Base-by-base conservation (phyloP, 2,113 vertebrate genomes). In the Regulus satrapa region DNA sequence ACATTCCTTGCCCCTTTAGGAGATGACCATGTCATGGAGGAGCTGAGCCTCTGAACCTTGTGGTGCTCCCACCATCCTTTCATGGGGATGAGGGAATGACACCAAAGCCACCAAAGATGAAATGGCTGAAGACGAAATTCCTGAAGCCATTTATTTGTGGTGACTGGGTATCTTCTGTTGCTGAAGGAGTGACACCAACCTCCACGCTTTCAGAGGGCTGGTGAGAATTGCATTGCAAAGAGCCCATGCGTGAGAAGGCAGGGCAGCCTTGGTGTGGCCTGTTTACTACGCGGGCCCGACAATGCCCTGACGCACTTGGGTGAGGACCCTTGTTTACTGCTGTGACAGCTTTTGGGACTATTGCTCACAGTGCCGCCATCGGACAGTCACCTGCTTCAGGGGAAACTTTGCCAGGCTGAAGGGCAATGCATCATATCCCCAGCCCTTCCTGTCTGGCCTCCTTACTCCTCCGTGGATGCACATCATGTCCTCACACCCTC, bases 311-410 rank as follows among this genome's bases (percentile, higher is more conserved):
- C 4, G 3, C 20, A 25, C 32, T n/a, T 68, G 77, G 26, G 51
- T 61, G 46, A 88, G 76, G 58, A 67, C 67, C 74, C n/a, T 46
- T 90, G 74, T 94, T 93, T 91, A 76, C 78, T 80, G n/a, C 40
- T 41, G 38, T 34, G 18, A 12, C 54, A 68, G n/a, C 46, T 73
- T 89, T 52, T 43, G 32, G 45, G 45, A 48, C 54, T 76, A 7
- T 49, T 83, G 62, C 29, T 94, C 36, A 51, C 45, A 5, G 20
- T 28, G 34, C 28, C 1, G 2, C 49, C 48, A 26, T 24, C 76
- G 79, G 77, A 17, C 55, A 71, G 49, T 62, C 72, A 66, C 31
- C 38, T 78, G 12, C 81, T 82, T 79, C 29, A 29, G 11, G 46
- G 75, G 55, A 95, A 93, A 64, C 31, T 23, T 74, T 85, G 17